A percentile compares a stretch with the other conserved stretches of the same genome.
These are phyloP conservation scores for Notarius lentiginosus DNA, from an alignment of 2,113 vertebrate genomes.

Conservation along the genomic window DNA sequence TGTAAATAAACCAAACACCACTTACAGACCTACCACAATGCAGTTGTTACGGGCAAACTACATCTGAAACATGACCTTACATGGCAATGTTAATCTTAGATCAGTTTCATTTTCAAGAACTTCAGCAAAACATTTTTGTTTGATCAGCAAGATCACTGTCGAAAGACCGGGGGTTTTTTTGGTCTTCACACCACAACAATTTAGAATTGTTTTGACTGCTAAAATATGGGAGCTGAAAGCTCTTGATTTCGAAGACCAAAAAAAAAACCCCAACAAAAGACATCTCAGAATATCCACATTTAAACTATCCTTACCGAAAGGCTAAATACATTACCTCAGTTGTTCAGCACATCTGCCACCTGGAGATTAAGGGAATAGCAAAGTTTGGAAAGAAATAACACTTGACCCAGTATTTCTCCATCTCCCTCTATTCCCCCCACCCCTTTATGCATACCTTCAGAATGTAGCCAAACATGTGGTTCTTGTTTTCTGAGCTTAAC, in stretches of 20 bases:
- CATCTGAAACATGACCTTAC: conserved; percentile 11
- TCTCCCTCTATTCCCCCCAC: not conserved
- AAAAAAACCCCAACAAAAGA: not conserved
- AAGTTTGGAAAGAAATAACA: conserved; percentile 57
- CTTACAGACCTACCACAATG: conserved; percentile 26
- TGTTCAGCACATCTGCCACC: conserved; percentile 48
- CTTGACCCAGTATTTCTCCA: conserved; percentile 48
- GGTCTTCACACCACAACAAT: conserved; percentile 67
- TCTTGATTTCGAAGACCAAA: too few relatives aligned
- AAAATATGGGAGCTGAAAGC: not conserved
- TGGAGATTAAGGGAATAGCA: conserved; percentile 59
- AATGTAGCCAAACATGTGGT: conserved; percentile 52
- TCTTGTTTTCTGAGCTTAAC: conserved; percentile 60
- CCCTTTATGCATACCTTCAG: conserved; percentile 21
- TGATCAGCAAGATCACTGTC: conserved; percentile 66
- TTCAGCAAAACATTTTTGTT: conserved; percentile 67
- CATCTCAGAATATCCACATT: not conserved
- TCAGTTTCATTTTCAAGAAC: conserved; percentile 35
- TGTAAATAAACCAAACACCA: not conserved
- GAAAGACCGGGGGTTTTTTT: not conserved
- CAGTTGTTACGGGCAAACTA: conserved; percentile 33
- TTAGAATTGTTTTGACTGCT: conserved; percentile 10
- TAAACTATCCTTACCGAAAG: conserved; percentile 25
- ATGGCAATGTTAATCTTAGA: not conserved
- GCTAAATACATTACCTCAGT: conserved; percentile 24